These are phyloP conservation scores for Bathynomus jamesi DNA, from an alignment of 1,140 invertebrate genomes.

Conservation along the genomic window DNA sequence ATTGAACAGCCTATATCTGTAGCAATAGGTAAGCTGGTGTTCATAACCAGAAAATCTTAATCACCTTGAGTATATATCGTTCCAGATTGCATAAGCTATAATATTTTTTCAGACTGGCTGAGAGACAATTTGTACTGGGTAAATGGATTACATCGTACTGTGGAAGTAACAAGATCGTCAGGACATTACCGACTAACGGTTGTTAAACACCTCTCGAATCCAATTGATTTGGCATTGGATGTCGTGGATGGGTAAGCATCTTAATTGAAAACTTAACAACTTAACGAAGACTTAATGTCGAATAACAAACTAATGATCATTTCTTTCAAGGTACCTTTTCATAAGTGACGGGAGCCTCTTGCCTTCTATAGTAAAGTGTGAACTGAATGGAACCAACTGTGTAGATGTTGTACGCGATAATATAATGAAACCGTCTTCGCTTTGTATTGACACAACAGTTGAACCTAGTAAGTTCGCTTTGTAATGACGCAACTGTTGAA, in stretches of 20 bases:
- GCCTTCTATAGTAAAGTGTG: not conserved
- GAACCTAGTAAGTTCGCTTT: not conserved
- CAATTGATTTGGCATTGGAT: not conserved
- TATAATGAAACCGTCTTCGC: not conserved
- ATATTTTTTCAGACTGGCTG: conserved; percentile 44
- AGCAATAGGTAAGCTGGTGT: no score
- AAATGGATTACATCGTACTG: conserved; percentile 63
- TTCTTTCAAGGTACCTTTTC: not conserved
- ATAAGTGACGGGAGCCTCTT: not conserved
- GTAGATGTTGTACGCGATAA: not conserved
- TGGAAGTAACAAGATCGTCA: conserved; percentile 53
- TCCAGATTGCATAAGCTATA: not conserved
- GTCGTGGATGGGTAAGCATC: not conserved
- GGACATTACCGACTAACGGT: not conserved
- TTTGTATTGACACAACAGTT: not conserved
- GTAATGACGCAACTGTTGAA: no score
- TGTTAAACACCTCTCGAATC: not conserved
- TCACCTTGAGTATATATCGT: not conserved
- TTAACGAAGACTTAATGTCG: no score
- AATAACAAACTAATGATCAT: no score
- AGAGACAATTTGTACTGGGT: conserved; percentile 60
- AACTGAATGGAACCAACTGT: not conserved
- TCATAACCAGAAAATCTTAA: no score
- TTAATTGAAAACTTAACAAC: no score
- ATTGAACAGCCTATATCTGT: no score